Evolutionary conservation across 2,113 vertebrate species (phyloP).

Genomic region (Tinamus guttatus): DNA sequence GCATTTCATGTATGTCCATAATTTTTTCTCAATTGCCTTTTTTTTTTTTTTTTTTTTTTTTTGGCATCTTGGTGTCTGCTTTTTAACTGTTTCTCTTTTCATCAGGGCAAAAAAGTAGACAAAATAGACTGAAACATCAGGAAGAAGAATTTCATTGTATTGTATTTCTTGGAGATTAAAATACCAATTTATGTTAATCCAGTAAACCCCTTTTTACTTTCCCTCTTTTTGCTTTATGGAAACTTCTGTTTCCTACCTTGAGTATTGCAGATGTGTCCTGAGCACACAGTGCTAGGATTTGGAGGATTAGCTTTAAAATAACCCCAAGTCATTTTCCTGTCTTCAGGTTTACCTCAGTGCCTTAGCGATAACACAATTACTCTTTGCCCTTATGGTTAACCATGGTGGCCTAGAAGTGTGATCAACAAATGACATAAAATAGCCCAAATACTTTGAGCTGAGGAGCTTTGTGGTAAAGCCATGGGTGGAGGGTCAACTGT

Average conservation of each 20-base stretch:
- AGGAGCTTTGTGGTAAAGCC: background rate
- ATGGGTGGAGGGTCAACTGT: background rate
- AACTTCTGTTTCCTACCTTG: background rate
- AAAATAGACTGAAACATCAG: background rate
- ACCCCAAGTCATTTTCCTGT: background rate
- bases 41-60: too few species aligned
- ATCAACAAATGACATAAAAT: slow-evolving; percentile 4
- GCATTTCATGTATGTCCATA: slow-evolving; percentile 15
- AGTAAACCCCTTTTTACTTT: background rate
- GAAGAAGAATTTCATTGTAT: background rate
- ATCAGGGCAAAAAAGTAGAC: background rate
- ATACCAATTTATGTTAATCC: background rate
- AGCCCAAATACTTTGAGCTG: background rate
- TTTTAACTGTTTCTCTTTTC: background rate
- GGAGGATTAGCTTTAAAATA: background rate
- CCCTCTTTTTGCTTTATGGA: background rate
- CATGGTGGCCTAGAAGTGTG: background rate
- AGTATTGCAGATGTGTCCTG: background rate
- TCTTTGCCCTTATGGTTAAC: background rate
- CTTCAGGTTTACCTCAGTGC: background rate
- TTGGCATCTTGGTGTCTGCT: too few species aligned
- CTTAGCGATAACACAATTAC: background rate
- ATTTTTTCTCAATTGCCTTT: background rate
- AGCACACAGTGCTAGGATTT: background rate
- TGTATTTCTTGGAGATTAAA: background rate